phyloP scores from a whole-genome alignment of 2,888 invertebrate species.

The Tortrix viridana region DNA sequence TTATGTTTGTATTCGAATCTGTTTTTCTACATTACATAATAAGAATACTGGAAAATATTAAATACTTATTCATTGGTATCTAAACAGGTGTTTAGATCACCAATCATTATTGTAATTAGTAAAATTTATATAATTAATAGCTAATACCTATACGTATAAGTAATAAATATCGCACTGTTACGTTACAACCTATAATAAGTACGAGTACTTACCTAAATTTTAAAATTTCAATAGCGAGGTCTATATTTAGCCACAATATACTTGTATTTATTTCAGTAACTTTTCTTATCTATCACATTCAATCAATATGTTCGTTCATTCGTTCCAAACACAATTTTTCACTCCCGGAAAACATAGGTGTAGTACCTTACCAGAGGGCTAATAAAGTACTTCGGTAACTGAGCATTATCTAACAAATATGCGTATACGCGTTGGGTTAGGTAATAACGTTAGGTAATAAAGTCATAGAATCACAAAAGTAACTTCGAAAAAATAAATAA shows the following conservation, averaged over 20 bases:
- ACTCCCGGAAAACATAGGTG: background rate
- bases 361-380: background rate
- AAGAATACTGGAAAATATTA: slow-evolving; percentile 32
- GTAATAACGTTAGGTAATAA: too few species aligned
- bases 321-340: background rate
- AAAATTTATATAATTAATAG: slow-evolving; percentile 3
- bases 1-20: slow-evolving; percentile 10
- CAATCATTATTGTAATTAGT: slow-evolving; percentile 13
- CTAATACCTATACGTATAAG: slow-evolving; percentile 12
- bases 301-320: background rate
- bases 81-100: slow-evolving; percentile 15
- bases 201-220: slow-evolving; percentile 1
- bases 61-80: slow-evolving; percentile 28
- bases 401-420: too few species aligned
- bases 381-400: too few species aligned
- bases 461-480: too few species aligned
- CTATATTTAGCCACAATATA: slow-evolving; percentile 13
- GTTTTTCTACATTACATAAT: slow-evolving; percentile 23
- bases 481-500: too few species aligned
- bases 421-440: too few species aligned
- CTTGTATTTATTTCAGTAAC: slow-evolving; percentile 6
- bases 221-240: slow-evolving; percentile 26
- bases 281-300: slow-evolving; percentile 4
- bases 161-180: slow-evolving; percentile 27
- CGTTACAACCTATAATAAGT: slow-evolving; percentile 12